phyloP scores from a whole-genome alignment of 2,797 vertebrate genomes.

The Cephalopachus bancanus region DNA sequence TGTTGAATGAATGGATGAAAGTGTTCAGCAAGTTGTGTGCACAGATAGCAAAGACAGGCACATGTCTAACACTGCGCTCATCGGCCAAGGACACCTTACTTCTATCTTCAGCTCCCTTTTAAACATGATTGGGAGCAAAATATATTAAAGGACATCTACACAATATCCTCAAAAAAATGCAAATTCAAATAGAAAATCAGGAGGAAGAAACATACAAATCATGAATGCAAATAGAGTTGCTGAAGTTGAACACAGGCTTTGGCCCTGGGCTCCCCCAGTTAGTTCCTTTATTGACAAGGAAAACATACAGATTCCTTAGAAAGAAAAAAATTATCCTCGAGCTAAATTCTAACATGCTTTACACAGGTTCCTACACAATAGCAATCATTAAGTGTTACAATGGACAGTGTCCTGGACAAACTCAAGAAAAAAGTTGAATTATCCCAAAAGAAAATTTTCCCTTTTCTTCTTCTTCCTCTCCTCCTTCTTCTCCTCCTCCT shows the following conservation, averaged over 20 bases:
- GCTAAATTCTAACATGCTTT: neutral
- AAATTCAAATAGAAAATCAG: constrained; percentile 21
- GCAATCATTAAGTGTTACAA: neutral
- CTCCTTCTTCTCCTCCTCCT: neutral
- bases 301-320: neutral
- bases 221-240: neutral
- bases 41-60: neutral
- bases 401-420: neutral
- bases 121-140: constrained; percentile 3
- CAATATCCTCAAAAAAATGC: neutral
- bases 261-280: neutral
- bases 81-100: neutral
- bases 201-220: neutral
- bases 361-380: neutral
- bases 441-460: neutral
- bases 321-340: neutral
- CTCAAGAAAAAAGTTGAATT: neutral
- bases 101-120: neutral
- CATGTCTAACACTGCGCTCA: neutral
- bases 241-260: neutral
- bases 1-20: neutral
- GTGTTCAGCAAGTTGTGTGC: neutral
- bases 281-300: constrained; percentile 8
- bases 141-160: neutral
- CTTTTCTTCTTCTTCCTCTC: too few relatives aligned